Evolutionary conservation across 2,888 invertebrate genomes (phyloP).

Genomic region (Leptopilina syphax): DNA sequence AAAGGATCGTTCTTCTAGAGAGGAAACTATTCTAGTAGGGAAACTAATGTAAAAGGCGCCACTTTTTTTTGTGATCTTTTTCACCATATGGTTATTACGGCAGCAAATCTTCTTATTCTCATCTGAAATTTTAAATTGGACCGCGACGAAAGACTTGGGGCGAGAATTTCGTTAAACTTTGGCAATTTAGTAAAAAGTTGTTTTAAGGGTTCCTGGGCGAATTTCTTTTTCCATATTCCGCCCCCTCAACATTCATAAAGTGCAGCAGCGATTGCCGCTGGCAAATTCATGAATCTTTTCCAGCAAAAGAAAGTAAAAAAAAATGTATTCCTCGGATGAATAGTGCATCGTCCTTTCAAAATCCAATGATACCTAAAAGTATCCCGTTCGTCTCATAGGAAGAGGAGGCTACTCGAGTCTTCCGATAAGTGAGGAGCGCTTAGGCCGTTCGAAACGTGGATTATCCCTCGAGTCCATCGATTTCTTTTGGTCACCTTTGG

Average conservation of each 20-base stretch:
- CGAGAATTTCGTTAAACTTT: constrained; percentile 18
- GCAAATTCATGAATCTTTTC: background rate
- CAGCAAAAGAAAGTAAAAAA: no score
- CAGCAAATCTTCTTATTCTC: background rate
- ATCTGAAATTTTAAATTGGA: constrained; percentile 14
- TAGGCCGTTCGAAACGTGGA: constrained; percentile 65
- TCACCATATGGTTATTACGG: background rate
- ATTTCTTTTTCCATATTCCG: background rate
- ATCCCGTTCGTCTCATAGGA: constrained; percentile 42
- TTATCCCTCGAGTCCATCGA: constrained; percentile 64
- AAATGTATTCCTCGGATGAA: background rate
- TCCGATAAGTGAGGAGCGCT: constrained; percentile 69
- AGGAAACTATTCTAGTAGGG: no score
- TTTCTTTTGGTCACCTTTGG: constrained; percentile 56
- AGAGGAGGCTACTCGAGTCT: constrained; percentile 59
- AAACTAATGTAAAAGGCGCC: no score
- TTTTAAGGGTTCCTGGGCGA: background rate
- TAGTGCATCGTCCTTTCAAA: constrained; percentile 40
- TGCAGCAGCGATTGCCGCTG: background rate
- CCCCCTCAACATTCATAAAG: background rate
- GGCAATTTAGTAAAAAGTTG: constrained; percentile 9
- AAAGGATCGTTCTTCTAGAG: no score
- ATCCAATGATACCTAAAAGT: constrained; percentile 55
- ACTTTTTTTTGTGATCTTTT: no score
- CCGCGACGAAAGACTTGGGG: background rate